Percentiles rank a stretch among this genome's conserved stretches.
Conservation (phyloP, 1,140 invertebrate species). For the Samia ricini region DNA sequence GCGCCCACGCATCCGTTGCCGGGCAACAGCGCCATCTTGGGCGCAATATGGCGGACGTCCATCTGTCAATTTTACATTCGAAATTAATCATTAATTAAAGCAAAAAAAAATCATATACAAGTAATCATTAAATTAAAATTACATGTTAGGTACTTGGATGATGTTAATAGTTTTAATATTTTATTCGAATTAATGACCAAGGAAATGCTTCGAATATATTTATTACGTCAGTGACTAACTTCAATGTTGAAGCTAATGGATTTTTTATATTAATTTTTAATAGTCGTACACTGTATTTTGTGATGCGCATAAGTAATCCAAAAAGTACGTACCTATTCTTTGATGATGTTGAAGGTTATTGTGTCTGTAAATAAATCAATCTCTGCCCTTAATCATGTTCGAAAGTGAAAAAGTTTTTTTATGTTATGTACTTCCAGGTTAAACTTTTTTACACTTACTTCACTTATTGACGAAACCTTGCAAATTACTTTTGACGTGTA, state of each 20-base stretch:
- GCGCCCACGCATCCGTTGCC: slow-evolving; percentile 60
- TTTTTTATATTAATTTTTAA: not conserved
- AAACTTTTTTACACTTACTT: too few species aligned
- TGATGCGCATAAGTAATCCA: too few species aligned
- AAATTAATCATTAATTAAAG: slow-evolving; percentile 24
- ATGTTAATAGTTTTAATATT: not conserved
- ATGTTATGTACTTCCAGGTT: too few species aligned
- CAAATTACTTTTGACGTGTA: too few species aligned
- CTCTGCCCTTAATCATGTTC: too few species aligned
- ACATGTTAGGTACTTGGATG: not conserved
- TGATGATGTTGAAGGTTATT: too few species aligned
- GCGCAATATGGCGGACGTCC: slow-evolving; percentile 47
- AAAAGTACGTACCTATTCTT: too few species aligned
- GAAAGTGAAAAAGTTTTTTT: too few species aligned
- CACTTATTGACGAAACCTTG: too few species aligned
- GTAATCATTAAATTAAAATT: not conserved
- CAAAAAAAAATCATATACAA: slow-evolving; percentile 10
- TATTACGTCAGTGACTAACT: not conserved
- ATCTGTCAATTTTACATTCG: slow-evolving; percentile 66
- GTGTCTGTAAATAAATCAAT: too few species aligned
- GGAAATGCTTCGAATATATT: not conserved
- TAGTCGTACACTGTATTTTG: not conserved
- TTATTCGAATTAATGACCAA: not conserved
- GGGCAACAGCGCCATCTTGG: slow-evolving; percentile 49
- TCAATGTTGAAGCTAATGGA: not conserved